These are phyloP conservation scores for Poecilia wingei DNA, from an alignment of 2,797 vertebrate species.

Conservation along the genomic window DNA sequence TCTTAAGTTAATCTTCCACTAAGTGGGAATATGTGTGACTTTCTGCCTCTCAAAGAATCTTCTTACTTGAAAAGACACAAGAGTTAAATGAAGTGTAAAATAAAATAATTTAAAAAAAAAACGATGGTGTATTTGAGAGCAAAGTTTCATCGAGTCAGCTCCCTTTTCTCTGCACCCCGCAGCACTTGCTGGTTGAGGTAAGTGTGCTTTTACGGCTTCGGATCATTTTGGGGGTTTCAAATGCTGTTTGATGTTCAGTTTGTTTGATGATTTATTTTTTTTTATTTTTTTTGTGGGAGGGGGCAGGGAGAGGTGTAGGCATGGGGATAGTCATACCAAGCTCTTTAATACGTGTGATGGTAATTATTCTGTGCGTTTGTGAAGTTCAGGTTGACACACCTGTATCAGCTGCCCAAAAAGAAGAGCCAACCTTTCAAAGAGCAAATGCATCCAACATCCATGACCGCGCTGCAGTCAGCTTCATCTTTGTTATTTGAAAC, in stretches of 20 bases:
- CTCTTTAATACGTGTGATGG: slow-evolving; percentile 30
- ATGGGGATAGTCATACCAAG: slow-evolving; percentile 9
- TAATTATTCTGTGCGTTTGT: slow-evolving; percentile 17
- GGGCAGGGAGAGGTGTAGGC: background rate
- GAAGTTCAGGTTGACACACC: slow-evolving; percentile 27
- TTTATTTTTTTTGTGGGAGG: background rate
- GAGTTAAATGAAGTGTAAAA: background rate
- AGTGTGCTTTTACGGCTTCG: background rate
- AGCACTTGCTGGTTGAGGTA: background rate
- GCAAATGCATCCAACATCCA: slow-evolving; percentile 48
- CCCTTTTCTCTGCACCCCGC: slow-evolving; percentile 12
- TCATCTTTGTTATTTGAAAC: slow-evolving; percentile 57
- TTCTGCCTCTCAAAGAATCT: background rate
- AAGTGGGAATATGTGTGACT: background rate
- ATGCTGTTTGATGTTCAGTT: slow-evolving; percentile 21
- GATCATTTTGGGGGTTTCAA: slow-evolving; percentile 2
- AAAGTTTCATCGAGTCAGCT: background rate
- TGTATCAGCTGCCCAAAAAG: slow-evolving; percentile 25
- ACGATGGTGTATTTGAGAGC: background rate
- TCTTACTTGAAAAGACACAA: background rate
- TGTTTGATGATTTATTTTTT: slow-evolving; percentile 10
- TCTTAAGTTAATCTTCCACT: background rate
- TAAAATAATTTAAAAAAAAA: too few relatives aligned
- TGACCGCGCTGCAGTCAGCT: slow-evolving; percentile 48
- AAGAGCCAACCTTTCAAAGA: slow-evolving; percentile 42